phyloP scores from a whole-genome alignment of 1,140 invertebrate genomes.

The Thaumatotibia leucotreta region DNA sequence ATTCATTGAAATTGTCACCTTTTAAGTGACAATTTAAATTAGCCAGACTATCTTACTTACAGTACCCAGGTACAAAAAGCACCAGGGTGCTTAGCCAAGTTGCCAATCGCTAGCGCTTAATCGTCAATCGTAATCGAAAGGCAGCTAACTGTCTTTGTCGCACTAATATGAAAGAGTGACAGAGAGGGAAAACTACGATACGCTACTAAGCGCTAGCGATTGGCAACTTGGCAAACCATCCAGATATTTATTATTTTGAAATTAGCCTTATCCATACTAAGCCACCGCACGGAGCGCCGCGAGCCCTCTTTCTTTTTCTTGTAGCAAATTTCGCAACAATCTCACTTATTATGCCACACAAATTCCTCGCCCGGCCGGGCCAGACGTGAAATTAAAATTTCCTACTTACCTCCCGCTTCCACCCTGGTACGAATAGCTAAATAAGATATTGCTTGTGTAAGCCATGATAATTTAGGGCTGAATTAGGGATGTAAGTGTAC shows the following conservation, averaged over 20 bases:
- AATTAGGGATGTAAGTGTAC: background rate
- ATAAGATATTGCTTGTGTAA: slow-evolving; percentile 66
- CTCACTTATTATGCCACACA: slow-evolving; percentile 76
- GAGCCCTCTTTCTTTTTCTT: slow-evolving; percentile 75
- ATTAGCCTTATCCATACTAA: slow-evolving; percentile 35
- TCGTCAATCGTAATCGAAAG: too few species aligned
- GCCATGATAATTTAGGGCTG: background rate
- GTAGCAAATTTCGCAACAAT: slow-evolving; percentile 76
- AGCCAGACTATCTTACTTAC: too few species aligned
- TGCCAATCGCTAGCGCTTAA: too few species aligned
- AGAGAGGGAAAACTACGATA: too few species aligned
- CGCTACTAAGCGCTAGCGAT: too few species aligned
- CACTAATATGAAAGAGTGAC: too few species aligned
- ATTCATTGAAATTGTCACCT: too few species aligned
- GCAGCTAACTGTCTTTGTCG: too few species aligned
- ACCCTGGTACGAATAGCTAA: slow-evolving; percentile 60
- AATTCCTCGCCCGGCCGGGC: slow-evolving; percentile 63
- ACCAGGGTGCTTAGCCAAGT: too few species aligned
- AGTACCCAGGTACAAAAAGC: too few species aligned
- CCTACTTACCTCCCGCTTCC: slow-evolving; percentile 61
- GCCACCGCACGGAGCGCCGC: slow-evolving; percentile 30
- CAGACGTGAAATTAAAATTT: slow-evolving; percentile 75
- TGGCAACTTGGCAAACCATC: too few species aligned
- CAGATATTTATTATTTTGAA: slow-evolving; percentile 6
- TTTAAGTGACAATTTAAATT: too few species aligned